Base-by-base conservation (phyloP, 2,888 invertebrate species). In the Drosophila borealis region DNA sequence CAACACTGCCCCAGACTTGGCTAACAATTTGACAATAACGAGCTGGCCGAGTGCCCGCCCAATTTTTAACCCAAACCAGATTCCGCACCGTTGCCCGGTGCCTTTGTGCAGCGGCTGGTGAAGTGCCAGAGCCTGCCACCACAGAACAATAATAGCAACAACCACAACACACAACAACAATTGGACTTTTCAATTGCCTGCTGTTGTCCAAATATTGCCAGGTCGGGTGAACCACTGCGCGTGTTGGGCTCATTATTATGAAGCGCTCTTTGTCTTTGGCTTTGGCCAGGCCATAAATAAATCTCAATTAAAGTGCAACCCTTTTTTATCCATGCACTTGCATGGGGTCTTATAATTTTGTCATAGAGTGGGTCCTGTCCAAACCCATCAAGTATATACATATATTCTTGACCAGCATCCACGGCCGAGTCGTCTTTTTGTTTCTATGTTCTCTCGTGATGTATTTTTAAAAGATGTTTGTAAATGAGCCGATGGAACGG, bases 291-390 rank as follows among this genome's bases (percentile, higher is more conserved):
- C 56, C 84, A 81, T 83, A 89, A 90, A 90, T 89, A 86, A 86
- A 86, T 86, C 88, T 89, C 89, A 76, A 89, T 89, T 86, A 89
- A 90, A 88, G 74, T 76, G 57, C 85, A 81, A 87, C 89, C 88
- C 90, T 72, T 74, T 73, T 60, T 50, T 17, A 14, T 45, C 14
- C 45, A 45, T 36, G 11, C 42, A 17, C 42, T 42, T 13, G 25
- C 11, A 9, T 17, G 14, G 45, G 14, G 44, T 36, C 21, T 44
- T 33, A 54, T 54, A 54, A 54, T 33, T 54, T 54, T 54, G 54
- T 53, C 53, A 42, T 41, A 21, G 29, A 13, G 11, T 53, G 17
- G 41, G 53, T 17, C 14, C 17, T 29, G 8, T 8, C 8, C 29
- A 8, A 29, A 8, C 29, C 8, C 8, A 29, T 29, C 29, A 8